Evolutionary conservation across 1,140 invertebrate genomes (phyloP), one percentile per base, ranked within the genome.

Genomic region (Wasmannia auropunctata): DNA sequence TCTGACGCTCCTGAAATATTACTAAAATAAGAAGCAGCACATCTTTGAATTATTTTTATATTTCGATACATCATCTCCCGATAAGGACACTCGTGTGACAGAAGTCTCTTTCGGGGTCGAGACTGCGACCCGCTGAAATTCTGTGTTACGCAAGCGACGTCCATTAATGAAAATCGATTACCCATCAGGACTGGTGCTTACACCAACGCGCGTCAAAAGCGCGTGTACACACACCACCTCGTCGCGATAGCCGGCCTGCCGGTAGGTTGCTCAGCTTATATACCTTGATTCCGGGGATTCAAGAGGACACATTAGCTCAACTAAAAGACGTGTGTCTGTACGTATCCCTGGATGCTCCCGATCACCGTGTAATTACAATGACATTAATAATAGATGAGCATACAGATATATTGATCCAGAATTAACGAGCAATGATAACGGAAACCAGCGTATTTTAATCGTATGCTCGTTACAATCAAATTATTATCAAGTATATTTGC

Each of bases 161-260:
- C 86, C 87, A 90, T 92, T 92, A 92, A 92, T 92, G 88, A 93
- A 93, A 93, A 92, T 93, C 89, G 91, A 93, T 93, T 88, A 90
- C 54, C 89, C 88, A 92, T 91, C 91, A 90, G 80, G 62, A 86
- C 86, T 37, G 56, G 87, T 86, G 86, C 90, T 88, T 90, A 88
- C 83, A 88, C 76, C 79, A 86, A 34, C 62, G 56, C 87, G 85
- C 90, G 89, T 91, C 90, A 91, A 90, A 90, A 90, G 88, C 89
- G 85, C 63, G 46, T 63, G 49, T 60, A 69, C 67, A 72, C 76
- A 72, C 76, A 79, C 60, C 67, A 76, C 28, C 76, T 88, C 72
- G 37, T 69, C 65, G 54, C 86, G 31, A 43, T 62, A 67, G 60
- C 75, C 25, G 46, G 67, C 69, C 46, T 70, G 67, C 63, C 51